Evolutionary conservation across 1,140 invertebrate species (phyloP), one percentile per base, ranked within the genome.

Genomic region (Stratiolaelaps scimitus): DNA sequence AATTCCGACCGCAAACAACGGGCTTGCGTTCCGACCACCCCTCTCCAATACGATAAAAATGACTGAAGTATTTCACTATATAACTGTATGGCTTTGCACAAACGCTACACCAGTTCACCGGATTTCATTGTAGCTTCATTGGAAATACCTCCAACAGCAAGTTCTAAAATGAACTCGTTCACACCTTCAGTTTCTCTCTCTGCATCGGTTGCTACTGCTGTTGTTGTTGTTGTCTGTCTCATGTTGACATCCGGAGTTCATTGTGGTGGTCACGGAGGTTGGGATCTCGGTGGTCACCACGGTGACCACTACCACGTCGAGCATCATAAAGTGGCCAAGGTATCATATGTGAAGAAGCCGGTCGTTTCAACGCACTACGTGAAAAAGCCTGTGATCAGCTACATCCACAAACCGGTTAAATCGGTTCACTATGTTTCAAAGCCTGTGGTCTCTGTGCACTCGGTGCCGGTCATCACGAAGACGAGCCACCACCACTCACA

Each of bases 291-390:
- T 28, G 26, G 47, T 34, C 5, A 15, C 26, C 23, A 60, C 23
- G 53, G 53, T 1, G 20, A 26, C 15, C 53, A 60, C 23, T 60
- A 60, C 23, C 15, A 60, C 23, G 23, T 60, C 26, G n/a, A 15
- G 6, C 53, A 60, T 23, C 26, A 26, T 15, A 60, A 60, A 10
- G 53, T 60, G 15, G 53, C 53, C n/a, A 60, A 60, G 23, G 23
- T 60, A 2, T 26, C 17, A 6, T 60, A 60, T 34, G 53, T 60
- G 26, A 60, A 60, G 10, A 60, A 15, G 17, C 53, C 53, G 4
- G 23, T 60, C 1, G 53, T 60, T 60, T 60, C 53, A n/a, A 60
- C 53, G 2, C 53, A 60, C 26, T 60, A 60, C 53, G 53, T 60
- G 13, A 60, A 60, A 34, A 60, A 60, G 20, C 53, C 53, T 15